Percentiles rank a stretch among this genome's conserved stretches.
Evolutionary conservation across 2,797 vertebrate genomes (phyloP).

Genomic region (Phalanger gymnotis): DNA sequence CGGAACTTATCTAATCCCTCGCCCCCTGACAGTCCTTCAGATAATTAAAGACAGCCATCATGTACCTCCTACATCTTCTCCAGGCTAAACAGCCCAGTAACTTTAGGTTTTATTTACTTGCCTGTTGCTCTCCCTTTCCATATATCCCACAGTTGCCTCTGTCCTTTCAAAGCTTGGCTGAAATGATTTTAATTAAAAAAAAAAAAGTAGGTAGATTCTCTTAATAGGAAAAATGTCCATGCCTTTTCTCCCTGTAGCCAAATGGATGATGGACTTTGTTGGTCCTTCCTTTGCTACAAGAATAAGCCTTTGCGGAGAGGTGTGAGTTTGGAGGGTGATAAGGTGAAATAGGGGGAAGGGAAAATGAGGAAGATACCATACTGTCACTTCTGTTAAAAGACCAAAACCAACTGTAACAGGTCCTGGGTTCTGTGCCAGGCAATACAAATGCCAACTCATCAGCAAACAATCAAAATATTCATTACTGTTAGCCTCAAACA

Average conservation of each 20-base stretch:
- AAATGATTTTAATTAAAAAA: conserved; percentile 40
- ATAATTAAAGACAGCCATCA: background rate
- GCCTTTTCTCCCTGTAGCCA: background rate
- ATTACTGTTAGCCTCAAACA: conserved; percentile 44
- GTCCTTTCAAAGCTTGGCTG: background rate
- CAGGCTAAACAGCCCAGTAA: background rate
- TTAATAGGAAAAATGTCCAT: background rate
- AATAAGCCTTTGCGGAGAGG: conserved; percentile 13
- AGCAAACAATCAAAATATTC: conserved; percentile 54
- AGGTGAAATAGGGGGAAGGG: conserved; percentile 7
- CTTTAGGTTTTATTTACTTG: background rate
- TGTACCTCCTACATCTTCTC: background rate
- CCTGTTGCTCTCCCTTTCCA: conserved; percentile 36
- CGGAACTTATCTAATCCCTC: background rate
- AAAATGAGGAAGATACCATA: conserved; percentile 29
- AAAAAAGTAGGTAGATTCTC: conserved; percentile 13
- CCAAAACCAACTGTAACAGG: background rate
- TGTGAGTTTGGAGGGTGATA: conserved; percentile 10
- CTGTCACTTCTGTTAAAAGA: background rate
- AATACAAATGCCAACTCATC: background rate
- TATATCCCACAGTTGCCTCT: conserved; percentile 36
- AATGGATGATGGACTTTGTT: background rate
- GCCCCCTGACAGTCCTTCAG: background rate
- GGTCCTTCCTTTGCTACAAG: background rate
- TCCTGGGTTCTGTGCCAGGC: background rate